These are phyloP conservation scores for Okapia johnstoni DNA, from an alignment of 2,113 vertebrate genomes.

Conservation along the genomic window DNA sequence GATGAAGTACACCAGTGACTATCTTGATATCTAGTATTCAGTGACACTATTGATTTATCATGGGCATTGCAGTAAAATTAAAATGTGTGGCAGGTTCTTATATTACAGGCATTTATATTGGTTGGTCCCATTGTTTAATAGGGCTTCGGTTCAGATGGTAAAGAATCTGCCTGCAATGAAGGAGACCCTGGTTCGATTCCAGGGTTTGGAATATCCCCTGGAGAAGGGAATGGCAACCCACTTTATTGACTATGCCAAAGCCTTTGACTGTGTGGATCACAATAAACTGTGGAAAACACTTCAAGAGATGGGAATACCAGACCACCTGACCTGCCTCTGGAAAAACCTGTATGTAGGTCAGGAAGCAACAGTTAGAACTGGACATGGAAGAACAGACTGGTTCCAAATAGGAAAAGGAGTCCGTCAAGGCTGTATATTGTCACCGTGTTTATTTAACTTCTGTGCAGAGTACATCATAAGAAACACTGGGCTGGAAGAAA, in stretches of 20 bases:
- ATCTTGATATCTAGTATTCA: not conserved
- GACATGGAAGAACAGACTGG: no score
- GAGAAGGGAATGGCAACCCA: not conserved
- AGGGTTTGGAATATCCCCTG: not conserved
- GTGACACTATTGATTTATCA: not conserved
- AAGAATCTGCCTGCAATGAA: not conserved
- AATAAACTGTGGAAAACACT: no score
- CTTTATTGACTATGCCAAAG: not conserved
- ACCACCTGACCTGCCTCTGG: no score
- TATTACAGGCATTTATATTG: not conserved
- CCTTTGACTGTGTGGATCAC: no score
- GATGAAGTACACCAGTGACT: not conserved
- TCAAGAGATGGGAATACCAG: no score
- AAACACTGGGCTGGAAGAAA: no score
- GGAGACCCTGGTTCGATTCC: not conserved
- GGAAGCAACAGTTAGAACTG: no score
- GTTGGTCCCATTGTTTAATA: not conserved
- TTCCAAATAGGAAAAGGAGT: no score
- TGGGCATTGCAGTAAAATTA: not conserved
- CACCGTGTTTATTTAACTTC: no score
- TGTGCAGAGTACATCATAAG: no score
- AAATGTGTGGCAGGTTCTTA: constrained; percentile 2
- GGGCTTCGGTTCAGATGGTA: not conserved
- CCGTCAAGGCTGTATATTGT: no score
- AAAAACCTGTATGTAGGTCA: no score